phyloP scores from a whole-genome alignment of 2,113 vertebrate genomes.

The Hyaena hyaena region DNA sequence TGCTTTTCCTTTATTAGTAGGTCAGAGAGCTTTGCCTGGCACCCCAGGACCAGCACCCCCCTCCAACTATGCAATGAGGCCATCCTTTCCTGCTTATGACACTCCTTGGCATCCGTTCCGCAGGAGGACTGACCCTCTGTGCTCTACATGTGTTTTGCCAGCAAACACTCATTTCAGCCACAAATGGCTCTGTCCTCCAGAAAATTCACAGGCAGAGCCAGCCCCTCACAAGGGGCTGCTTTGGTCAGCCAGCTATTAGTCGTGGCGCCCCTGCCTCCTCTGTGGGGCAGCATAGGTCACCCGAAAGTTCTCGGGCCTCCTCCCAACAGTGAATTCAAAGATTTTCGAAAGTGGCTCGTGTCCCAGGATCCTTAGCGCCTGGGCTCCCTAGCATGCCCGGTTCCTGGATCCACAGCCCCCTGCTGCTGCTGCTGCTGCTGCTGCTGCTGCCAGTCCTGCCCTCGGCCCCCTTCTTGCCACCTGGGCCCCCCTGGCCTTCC shows the following conservation, averaged over 20 bases:
- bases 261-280: neutral
- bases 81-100: neutral
- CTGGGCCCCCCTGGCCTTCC: neutral
- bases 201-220: neutral
- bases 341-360: neutral
- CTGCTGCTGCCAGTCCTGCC: neutral
- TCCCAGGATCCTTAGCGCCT: neutral
- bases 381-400: neutral
- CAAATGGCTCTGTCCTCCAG: neutral
- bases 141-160: conserved; percentile 56
- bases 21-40: conserved; percentile 13
- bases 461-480: neutral
- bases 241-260: neutral
- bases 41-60: neutral
- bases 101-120: neutral
- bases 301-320: neutral
- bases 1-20: conserved; percentile 46
- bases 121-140: neutral
- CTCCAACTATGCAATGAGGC: neutral
- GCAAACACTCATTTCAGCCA: conserved; percentile 60
- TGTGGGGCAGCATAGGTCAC: neutral
- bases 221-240: neutral
- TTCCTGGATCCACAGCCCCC: conserved; percentile 2
- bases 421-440: neutral
- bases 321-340: neutral